phyloP scores from a whole-genome alignment of 2,113 vertebrate species.

The Oryzias celebensis region DNA sequence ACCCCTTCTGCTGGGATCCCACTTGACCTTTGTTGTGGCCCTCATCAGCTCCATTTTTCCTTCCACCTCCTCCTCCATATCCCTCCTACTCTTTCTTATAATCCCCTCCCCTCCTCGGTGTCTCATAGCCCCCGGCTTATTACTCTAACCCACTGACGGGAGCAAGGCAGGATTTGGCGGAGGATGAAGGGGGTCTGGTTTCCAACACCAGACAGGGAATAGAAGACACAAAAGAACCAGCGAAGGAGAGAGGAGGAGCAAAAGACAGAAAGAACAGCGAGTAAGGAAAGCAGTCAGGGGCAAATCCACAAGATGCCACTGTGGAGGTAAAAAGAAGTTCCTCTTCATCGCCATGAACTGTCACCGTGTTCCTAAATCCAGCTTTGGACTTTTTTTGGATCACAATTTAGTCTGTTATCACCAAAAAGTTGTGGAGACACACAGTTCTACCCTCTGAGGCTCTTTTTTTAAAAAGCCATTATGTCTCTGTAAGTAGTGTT shows the following conservation, averaged over 20 bases:
- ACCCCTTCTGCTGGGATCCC: conserved; percentile 34
- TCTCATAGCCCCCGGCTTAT: conserved; percentile 49
- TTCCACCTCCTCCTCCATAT: conserved; percentile 29
- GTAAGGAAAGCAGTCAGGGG: conserved; percentile 20
- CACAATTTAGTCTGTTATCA: conserved; percentile 4
- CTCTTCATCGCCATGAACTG: conserved; percentile 46
- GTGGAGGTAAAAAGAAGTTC: conserved; percentile 42
- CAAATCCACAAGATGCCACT: conserved; percentile 51
- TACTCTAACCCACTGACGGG: conserved; percentile 55
- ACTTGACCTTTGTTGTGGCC: conserved; percentile 45
- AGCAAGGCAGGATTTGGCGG: conserved; percentile 64
- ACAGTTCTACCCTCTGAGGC: conserved; percentile 11
- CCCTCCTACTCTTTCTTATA: conserved; percentile 51
- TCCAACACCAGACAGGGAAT: conserved; percentile 56
- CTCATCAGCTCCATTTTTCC: conserved; percentile 28
- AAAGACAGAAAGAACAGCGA: conserved; percentile 9
- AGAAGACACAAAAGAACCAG: conserved; percentile 48
- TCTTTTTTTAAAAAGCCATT: conserved; percentile 36
- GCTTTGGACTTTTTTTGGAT: conserved; percentile 9
- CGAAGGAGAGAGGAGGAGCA: conserved; percentile 14
- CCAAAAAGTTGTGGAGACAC: conserved; percentile 29
- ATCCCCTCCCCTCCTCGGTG: conserved; percentile 39
- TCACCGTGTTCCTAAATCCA: neutral
- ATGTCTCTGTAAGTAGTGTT: conserved; percentile 52
- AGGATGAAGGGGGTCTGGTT: conserved; percentile 57